phyloP scores from a whole-genome alignment of 1,140 invertebrate genomes.

The Riptortus pedestris region DNA sequence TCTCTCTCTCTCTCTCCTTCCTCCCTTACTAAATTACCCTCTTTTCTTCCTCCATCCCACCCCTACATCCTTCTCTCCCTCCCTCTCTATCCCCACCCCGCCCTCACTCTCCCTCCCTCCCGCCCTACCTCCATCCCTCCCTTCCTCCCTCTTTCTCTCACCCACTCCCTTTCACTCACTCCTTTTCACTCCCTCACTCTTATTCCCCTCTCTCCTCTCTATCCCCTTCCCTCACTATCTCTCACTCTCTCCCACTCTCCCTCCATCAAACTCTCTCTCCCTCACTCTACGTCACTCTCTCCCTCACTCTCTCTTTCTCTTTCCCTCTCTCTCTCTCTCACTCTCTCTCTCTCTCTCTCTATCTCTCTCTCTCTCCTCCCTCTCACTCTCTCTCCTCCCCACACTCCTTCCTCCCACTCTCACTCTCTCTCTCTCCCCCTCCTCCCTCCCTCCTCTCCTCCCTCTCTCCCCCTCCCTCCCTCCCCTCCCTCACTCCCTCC shows the following conservation, averaged over 20 bases:
- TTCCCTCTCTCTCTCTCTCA: constrained; percentile 1
- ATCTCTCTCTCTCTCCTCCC: too few relatives aligned
- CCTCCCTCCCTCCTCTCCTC: neutral
- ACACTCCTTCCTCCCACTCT: neutral
- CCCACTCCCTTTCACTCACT: too few relatives aligned
- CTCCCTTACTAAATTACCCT: neutral
- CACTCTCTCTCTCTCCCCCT: constrained; percentile 2
- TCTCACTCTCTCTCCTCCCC: too few relatives aligned
- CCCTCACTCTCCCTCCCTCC: constrained; percentile 2
- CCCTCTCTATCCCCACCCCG: neutral
- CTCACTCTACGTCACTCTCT: neutral
- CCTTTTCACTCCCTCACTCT: too few relatives aligned
- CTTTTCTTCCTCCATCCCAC: neutral
- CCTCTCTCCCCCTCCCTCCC: neutral
- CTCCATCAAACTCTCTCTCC: neutral
- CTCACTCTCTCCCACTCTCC: neutral
- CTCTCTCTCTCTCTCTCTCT: neutral
- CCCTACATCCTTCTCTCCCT: neutral
- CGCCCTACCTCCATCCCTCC: neutral
- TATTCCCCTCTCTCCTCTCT: too few relatives aligned
- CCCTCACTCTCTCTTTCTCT: neutral
- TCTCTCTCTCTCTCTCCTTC: constrained; percentile 7
- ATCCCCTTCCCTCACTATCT: neutral
- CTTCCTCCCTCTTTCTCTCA: too few relatives aligned
- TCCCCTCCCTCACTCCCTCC: neutral